Conservation (phyloP, 2,113 vertebrate species). For the Protobothrops mucrosquamatus region DNA sequence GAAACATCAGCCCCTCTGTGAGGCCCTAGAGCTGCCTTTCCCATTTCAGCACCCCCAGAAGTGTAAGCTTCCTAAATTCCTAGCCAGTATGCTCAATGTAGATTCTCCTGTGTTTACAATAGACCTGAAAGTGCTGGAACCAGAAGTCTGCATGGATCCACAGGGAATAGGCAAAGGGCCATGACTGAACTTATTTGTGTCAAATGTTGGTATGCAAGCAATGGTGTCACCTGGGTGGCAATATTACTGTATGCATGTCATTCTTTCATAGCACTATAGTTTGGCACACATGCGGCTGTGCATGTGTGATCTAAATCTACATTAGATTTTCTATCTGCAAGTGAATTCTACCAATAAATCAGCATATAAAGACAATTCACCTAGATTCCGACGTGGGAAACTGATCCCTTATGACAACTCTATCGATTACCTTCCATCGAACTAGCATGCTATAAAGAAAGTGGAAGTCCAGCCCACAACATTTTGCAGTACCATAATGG, state of each 20-base stretch:
- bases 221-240: background rate
- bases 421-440: background rate
- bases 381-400: background rate
- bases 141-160: background rate
- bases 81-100: background rate
- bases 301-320: background rate
- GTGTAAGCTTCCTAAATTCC: background rate
- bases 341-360: background rate
- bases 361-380: background rate
- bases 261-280: background rate
- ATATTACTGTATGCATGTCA: background rate
- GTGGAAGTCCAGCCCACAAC: background rate
- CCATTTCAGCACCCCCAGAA: background rate
- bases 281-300: background rate
- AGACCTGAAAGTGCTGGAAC: background rate
- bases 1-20: background rate
- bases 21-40: background rate
- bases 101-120: background rate
- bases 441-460: background rate
- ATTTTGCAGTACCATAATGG: background rate
- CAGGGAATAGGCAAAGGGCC: background rate
- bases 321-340: background rate
- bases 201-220: background rate
- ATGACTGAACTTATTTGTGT: background rate
- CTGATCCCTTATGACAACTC: background rate